Conservation (phyloP, 2,113 vertebrate genomes). For the Xenopus laevis region DNA sequence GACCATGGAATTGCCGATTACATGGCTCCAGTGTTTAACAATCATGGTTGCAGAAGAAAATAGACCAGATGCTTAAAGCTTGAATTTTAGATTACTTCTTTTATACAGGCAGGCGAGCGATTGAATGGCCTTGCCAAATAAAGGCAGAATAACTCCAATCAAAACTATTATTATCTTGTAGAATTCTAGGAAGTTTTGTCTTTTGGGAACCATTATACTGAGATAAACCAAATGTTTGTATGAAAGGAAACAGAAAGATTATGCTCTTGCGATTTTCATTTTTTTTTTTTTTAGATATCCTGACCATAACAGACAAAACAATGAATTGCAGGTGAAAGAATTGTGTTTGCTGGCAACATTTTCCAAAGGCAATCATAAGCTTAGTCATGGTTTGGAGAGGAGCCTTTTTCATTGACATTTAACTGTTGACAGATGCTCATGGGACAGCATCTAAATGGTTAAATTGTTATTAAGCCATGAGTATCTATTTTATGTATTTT, state of each 20-base stretch:
- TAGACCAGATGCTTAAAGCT: background rate
- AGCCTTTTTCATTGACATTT: too few species aligned
- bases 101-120: background rate
- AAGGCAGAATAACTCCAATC: background rate
- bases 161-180: constrained; percentile 4
- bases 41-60: background rate
- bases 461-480: too few species aligned
- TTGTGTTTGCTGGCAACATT: background rate
- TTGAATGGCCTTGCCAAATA: background rate
- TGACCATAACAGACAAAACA: background rate
- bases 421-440: too few species aligned
- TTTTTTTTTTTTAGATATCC: constrained; percentile 5
- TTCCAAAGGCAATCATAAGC: background rate
- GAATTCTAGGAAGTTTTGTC: constrained; percentile 5
- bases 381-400: background rate
- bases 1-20: too few species aligned
- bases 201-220: background rate
- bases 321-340: background rate
- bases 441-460: too few species aligned
- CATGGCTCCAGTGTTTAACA: too few species aligned
- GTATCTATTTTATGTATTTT: too few species aligned
- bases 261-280: background rate
- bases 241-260: constrained; percentile 1
- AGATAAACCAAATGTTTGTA: background rate
- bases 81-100: background rate